Base-by-base conservation (phyloP, 2,797 vertebrate species). In the Leptoclinus maculatus region DNA sequence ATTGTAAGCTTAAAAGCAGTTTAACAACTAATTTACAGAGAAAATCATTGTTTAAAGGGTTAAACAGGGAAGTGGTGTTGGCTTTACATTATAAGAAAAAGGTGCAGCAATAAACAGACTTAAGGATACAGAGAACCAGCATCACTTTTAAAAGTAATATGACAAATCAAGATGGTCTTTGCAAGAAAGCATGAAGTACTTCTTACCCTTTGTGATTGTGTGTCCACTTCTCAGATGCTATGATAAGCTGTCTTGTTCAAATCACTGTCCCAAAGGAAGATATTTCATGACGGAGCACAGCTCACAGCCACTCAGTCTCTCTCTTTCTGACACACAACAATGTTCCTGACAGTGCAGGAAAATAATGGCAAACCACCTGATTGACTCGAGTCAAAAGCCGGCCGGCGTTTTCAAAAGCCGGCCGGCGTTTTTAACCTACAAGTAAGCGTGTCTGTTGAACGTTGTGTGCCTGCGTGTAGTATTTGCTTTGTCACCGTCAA, bases 301-400 rank as follows among this genome's bases (percentile, higher is more conserved):
- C 66, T 70, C 36, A 36, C 64, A 54, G 66, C 58, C 72, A 80
- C 49, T 27, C 58, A 74, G 45, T 23, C 34, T 62, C 36, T 69
- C 38, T 74, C 25, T 74, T 25, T 32, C 57, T 74, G 65, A 83
- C 53, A 79, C 65, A 78, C 51, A 70, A 84, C 79, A 86, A 81
- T 69, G 59, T 79, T 64, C 36, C 13, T 32, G 47, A 79, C 53
- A 14, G 11, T 17, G 66, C 67, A 66, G 75, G 54, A 74, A 85
- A 80, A 56, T 79, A 70, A 65, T n/a, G 56, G 13, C 62, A 62
- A 79, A 67, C 49, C 68, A 71, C 59, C 63, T 34, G 56, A 57
- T 25, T 53, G 47, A 75, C 70, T 36, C 19, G 2, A 17, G 49
- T 62, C n/a, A n/a, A n/a, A n/a, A n/a, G n/a, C n/a, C n/a, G n/a